Evolutionary conservation across 2,113 vertebrate species (phyloP).

Genomic region (Nerophis lumbriciformis): DNA sequence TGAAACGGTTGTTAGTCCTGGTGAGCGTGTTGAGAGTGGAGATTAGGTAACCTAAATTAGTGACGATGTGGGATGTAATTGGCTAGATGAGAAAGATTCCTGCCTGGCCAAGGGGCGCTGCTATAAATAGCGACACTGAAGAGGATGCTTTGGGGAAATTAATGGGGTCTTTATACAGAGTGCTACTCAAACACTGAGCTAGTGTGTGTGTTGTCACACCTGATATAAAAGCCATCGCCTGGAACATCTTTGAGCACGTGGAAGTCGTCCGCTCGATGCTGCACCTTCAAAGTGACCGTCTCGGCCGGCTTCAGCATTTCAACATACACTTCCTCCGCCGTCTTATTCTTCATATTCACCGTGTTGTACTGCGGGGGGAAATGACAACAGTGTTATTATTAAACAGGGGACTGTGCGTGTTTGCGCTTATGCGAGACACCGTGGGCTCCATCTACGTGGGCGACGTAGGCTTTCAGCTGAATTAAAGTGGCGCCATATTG

Average conservation of each 20-base stretch:
- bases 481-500: slow-evolving; percentile 49
- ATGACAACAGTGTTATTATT: background rate
- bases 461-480: slow-evolving; percentile 31
- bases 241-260: slow-evolving; percentile 82
- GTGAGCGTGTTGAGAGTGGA: slow-evolving; percentile 1
- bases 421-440: slow-evolving; percentile 21
- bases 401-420: background rate
- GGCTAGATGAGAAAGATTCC: slow-evolving; percentile 48
- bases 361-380: slow-evolving; percentile 78
- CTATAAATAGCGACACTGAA: slow-evolving; percentile 39
- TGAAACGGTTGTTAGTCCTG: slow-evolving; percentile 20
- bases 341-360: slow-evolving; percentile 85
- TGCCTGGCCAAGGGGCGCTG: slow-evolving; percentile 28
- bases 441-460: slow-evolving; percentile 12
- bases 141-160: slow-evolving; percentile 22
- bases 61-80: slow-evolving; percentile 47
- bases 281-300: slow-evolving; percentile 82
- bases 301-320: slow-evolving; percentile 96
- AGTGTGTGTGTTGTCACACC: slow-evolving; percentile 61
- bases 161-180: slow-evolving; percentile 11
- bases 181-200: slow-evolving; percentile 1
- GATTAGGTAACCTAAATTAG: slow-evolving; percentile 46
- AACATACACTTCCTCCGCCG: slow-evolving; percentile 92
- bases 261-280: slow-evolving; percentile 88
- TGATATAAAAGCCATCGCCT: slow-evolving; percentile 95